Base-by-base conservation (phyloP, 1,140 invertebrate genomes). In the Helicoverpa zea region DNA sequence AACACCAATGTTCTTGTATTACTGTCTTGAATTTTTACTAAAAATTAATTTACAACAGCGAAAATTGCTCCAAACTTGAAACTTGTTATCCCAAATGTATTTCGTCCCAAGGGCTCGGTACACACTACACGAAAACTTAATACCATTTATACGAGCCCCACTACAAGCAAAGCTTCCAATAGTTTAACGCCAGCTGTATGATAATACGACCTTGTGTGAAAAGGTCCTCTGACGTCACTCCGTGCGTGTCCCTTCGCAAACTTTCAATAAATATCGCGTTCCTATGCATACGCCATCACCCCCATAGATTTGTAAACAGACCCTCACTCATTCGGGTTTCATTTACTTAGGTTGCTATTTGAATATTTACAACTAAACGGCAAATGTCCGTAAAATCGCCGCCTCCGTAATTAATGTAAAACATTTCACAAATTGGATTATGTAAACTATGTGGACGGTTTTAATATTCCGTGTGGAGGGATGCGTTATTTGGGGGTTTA, bases 291-390 rank as follows among this genome's bases (percentile, higher is more conserved):
- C 76, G 51, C 64, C 64, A 52, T 70, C 54, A 58, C 11, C 51
- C 30, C 54, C 18, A 29, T 68, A 70, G n/a, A 68, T 68, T 30
- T 13, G 43, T 16, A 68, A 58, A 74, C 52, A 74, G 12, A 23
- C 73, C 75, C 59, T 18, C 35, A 23, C 16, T 64, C 29, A 14
- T 77, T 51, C 58, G 4, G 43, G 51, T 51, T 58, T 79, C 64
- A 79, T 79, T 79, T 79, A 79, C 54, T 79, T 79, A 79, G 76
- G 76, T 70, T 51, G 35, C 52, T n/a, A 79, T 79, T 58, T 79
- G 76, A 58, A 68, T 79, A 79, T 79, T 70, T 70, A 79, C 76
- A 79, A 49, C 64, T 79, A 77, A 54, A 77, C 59, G 12, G 58
- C 30, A 64, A 76, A 77, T 77, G 61, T 30, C n/a, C 75, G 75